A percentile compares a stretch with the other conserved stretches of the same genome.
Evolutionary conservation across 2,113 vertebrate species (phyloP).

Genomic region (Poeciliopsis prolifica): DNA sequence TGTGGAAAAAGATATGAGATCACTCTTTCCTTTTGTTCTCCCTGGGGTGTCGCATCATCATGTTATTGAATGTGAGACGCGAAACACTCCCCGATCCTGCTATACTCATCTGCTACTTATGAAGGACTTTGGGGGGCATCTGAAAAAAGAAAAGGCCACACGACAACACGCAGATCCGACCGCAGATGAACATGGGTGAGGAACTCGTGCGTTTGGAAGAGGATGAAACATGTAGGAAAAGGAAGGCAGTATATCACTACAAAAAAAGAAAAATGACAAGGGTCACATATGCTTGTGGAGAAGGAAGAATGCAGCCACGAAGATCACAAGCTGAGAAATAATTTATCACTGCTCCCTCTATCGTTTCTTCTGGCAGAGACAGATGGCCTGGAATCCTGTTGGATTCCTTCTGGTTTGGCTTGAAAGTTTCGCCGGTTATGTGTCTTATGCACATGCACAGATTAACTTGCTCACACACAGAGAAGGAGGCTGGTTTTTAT

Average conservation of each 20-base stretch:
- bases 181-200: slow-evolving; percentile 56
- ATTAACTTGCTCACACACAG: slow-evolving; percentile 12
- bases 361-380: slow-evolving; percentile 72
- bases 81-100: slow-evolving; percentile 39
- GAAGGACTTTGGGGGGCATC: slow-evolving; percentile 40
- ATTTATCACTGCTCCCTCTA: slow-evolving; percentile 70
- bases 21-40: slow-evolving; percentile 64
- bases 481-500: slow-evolving; percentile 48
- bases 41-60: slow-evolving; percentile 70
- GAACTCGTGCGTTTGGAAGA: slow-evolving; percentile 63
- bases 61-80: slow-evolving; percentile 43
- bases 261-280: slow-evolving; percentile 55
- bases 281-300: slow-evolving; percentile 76
- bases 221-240: slow-evolving; percentile 64
- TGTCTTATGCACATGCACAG: slow-evolving; percentile 18
- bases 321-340: slow-evolving; percentile 77
- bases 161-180: slow-evolving; percentile 52
- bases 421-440: slow-evolving; percentile 35
- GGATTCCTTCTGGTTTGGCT: slow-evolving; percentile 60
- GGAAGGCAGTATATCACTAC: slow-evolving; percentile 59
- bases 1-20: slow-evolving; percentile 64
- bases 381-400: slow-evolving; percentile 64
- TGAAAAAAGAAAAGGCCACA: slow-evolving; percentile 52
- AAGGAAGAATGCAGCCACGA: slow-evolving; percentile 65
- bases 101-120: slow-evolving; percentile 60